Percentiles rank a stretch among this genome's conserved stretches.
These are phyloP conservation scores for Novumbra hubbsi DNA, from an alignment of 2,797 vertebrate genomes.

Conservation along the genomic window DNA sequence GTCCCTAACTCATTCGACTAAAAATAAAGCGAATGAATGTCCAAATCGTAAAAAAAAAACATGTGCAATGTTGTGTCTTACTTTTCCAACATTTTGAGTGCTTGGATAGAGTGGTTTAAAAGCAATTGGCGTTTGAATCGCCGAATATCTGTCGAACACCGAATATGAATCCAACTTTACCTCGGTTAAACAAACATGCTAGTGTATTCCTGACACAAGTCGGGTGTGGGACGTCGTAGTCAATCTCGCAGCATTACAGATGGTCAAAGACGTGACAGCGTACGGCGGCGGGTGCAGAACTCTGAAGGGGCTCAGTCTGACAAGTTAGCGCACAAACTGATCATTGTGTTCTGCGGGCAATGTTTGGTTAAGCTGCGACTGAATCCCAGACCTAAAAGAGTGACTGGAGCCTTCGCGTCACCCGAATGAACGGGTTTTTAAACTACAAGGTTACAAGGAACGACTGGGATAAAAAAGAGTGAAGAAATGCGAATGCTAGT, in stretches of 20 bases:
- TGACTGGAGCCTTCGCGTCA: conserved; percentile 49
- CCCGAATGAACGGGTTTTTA: conserved; percentile 60
- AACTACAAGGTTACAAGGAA: conserved; percentile 66
- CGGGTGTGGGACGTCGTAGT: conserved; percentile 20
- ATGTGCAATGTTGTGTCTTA: no score
- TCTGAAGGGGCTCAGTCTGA: conserved; percentile 30
- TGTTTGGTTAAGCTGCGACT: conserved; percentile 40
- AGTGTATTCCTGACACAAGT: conserved; percentile 54
- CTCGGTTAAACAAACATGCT: conserved; percentile 70
- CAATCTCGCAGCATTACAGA: conserved; percentile 65
- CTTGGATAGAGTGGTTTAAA: no score
- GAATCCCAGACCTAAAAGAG: conserved; percentile 48
- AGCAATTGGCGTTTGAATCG: no score
- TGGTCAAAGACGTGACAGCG: conserved; percentile 59
- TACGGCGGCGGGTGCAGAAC: conserved; percentile 19
- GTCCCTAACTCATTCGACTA: no score
- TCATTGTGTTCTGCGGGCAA: conserved; percentile 19
- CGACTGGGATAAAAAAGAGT: conserved; percentile 55
- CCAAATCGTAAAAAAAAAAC: no score
- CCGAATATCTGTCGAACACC: no score
- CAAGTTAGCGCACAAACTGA: conserved; percentile 26
- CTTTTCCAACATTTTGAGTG: no score
- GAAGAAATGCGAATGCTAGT: conserved; percentile 62
- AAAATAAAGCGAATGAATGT: no score
- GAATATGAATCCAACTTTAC: no score